phyloP scores from a whole-genome alignment of 2,797 vertebrate genomes.

The Spinibarbus caldwelli region DNA sequence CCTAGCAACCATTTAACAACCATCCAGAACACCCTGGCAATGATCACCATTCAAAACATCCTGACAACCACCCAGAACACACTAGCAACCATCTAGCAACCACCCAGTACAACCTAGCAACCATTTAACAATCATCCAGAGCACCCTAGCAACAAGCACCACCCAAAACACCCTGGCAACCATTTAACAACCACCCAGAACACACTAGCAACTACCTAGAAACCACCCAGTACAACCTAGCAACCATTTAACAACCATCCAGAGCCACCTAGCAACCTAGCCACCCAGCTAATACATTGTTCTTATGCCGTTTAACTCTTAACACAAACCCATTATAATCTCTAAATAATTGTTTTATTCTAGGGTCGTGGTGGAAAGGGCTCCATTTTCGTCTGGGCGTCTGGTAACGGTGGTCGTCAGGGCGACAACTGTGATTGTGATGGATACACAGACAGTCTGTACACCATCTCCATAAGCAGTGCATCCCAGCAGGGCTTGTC shows the following conservation, averaged over 20 bases:
- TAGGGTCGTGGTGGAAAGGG: constrained; percentile 96
- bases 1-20: neutral
- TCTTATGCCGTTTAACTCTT: neutral
- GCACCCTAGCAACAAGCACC: neutral
- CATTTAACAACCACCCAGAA: neutral
- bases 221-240: neutral
- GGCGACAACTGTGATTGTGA: constrained; percentile 98
- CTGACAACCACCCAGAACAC: too few species aligned
- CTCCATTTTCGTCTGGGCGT: constrained; percentile 98
- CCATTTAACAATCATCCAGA: neutral
- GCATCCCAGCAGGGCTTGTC: constrained; percentile 97
- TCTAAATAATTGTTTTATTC: neutral
- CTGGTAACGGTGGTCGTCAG: constrained; percentile 96
- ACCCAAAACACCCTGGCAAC: neutral
- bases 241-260: neutral
- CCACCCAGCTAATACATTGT: neutral
- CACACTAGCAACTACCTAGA: neutral
- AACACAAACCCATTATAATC: neutral
- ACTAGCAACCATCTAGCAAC: too few species aligned
- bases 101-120: neutral
- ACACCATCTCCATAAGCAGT: constrained; percentile 97
- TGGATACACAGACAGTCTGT: constrained; percentile 98
- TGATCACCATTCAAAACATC: too few species aligned
- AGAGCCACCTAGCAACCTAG: neutral
- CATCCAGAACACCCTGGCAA: neutral